Percentiles rank a stretch among this genome's conserved stretches.
Conservation (phyloP, 2,113 vertebrate species). For the Uria aalge region DNA sequence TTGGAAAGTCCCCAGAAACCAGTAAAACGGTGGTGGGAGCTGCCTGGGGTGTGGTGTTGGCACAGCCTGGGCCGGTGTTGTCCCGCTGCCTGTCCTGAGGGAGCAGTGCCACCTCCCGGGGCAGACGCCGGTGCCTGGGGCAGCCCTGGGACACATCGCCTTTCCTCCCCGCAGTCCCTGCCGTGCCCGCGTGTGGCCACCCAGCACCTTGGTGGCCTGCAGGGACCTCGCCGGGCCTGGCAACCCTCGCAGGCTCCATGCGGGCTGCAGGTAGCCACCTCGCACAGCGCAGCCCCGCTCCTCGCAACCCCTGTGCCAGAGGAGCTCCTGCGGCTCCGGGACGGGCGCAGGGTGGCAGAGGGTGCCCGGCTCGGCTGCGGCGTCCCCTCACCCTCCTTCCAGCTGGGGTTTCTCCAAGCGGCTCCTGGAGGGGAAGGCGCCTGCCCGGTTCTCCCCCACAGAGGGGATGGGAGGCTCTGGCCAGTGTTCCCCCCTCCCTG, state of each 20-base stretch:
- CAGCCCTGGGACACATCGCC: not conserved
- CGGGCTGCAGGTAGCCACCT: not conserved
- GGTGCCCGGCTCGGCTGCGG: not conserved
- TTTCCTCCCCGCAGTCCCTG: not conserved
- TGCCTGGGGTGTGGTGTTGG: not conserved
- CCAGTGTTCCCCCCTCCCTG: rapidly evolving
- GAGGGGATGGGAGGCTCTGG: not conserved
- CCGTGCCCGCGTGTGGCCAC: rapidly evolving
- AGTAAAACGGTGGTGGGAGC: rapidly evolving
- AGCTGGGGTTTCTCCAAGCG: rapidly evolving
- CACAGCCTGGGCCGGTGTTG: not conserved
- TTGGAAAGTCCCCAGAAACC: not conserved
- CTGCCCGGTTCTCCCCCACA: rapidly evolving
- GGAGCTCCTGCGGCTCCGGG: no score
- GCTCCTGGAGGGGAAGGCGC: not conserved
- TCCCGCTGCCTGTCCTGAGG: not conserved
- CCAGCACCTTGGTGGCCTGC: not conserved
- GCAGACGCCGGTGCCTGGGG: no score
- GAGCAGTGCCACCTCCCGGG: not conserved
- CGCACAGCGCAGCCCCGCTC: not conserved
- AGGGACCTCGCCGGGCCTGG: not conserved
- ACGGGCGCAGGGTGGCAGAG: not conserved
- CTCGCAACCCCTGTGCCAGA: not conserved
- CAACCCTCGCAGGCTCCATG: not conserved
- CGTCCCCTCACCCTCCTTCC: not conserved